A percentile compares a stretch with the other conserved stretches of the same genome.
These are phyloP conservation scores for Dermatemys mawii DNA, from an alignment of 2,113 vertebrate species.

Conservation along the genomic window DNA sequence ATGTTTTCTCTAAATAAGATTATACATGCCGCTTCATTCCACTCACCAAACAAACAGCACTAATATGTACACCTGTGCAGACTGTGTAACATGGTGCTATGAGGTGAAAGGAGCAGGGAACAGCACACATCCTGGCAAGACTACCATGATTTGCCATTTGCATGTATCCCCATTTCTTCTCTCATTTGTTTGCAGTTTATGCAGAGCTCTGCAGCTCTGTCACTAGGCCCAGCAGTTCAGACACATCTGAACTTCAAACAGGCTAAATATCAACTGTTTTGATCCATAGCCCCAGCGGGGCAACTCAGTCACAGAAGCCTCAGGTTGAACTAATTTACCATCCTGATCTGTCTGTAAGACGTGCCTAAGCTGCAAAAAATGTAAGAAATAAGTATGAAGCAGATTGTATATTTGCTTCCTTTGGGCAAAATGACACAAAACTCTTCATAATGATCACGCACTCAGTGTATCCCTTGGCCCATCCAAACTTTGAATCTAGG, in stretches of 20 bases:
- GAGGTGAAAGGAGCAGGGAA: neutral
- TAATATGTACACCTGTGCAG: neutral
- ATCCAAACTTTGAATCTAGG: neutral
- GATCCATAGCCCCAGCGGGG: conserved; percentile 30
- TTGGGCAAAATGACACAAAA: conserved; percentile 9
- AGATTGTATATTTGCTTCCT: neutral
- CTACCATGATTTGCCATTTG: neutral
- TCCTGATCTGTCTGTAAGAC: conserved; percentile 18
- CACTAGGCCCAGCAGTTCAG: conserved; percentile 9
- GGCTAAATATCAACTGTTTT: conserved; percentile 41
- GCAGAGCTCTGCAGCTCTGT: conserved; percentile 7
- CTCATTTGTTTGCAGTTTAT: neutral
- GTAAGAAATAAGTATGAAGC: neutral
- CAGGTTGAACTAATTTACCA: conserved; percentile 46
- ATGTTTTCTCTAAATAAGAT: neutral
- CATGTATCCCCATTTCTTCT: neutral
- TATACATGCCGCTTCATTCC: neutral
- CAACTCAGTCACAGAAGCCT: conserved; percentile 20
- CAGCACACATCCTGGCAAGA: neutral
- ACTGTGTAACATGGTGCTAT: neutral
- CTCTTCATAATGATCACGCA: neutral
- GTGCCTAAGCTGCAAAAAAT: neutral
- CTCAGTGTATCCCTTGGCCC: neutral
- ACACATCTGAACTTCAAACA: conserved; percentile 23
- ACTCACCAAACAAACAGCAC: neutral